Percentiles rank a stretch among this genome's conserved stretches.
Conservation (phyloP, 2,797 vertebrate genomes). For the Rhinichthys osculus region DNA sequence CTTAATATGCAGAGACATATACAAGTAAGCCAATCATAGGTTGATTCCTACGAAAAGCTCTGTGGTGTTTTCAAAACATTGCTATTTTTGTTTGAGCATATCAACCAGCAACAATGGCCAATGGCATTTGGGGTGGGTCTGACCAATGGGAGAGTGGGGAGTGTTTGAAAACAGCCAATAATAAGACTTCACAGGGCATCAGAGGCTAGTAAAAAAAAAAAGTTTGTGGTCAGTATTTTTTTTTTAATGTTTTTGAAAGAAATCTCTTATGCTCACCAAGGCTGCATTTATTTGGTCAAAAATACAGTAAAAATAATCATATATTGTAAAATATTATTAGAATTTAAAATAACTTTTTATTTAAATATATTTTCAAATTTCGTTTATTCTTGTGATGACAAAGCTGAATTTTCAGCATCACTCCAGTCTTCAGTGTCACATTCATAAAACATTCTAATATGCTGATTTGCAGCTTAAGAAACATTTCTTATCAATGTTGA, state of each 20-base stretch:
- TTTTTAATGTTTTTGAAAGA: background rate
- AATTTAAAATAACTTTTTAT: background rate
- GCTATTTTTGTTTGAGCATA: constrained; percentile 35
- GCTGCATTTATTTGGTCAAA: background rate
- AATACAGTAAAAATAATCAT: background rate
- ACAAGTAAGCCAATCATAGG: background rate
- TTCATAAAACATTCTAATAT: background rate
- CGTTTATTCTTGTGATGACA: background rate
- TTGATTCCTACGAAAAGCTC: constrained; percentile 8
- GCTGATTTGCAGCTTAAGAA: background rate
- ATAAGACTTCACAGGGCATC: background rate
- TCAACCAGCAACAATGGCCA: background rate
- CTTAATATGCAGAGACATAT: background rate
- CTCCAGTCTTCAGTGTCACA: background rate
- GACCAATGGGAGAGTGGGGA: constrained; percentile 10
- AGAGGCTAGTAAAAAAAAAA: background rate
- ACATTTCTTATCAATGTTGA: background rate
- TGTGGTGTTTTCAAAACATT: background rate
- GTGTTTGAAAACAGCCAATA: constrained; percentile 7
- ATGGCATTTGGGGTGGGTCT: constrained; percentile 2
- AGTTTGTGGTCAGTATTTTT: background rate
- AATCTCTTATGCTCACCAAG: background rate
- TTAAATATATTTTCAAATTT: background rate
- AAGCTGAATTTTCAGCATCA: background rate
- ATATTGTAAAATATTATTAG: background rate